Conservation (phyloP, 2,888 invertebrate species). For the Microctonus hyperodae region DNA sequence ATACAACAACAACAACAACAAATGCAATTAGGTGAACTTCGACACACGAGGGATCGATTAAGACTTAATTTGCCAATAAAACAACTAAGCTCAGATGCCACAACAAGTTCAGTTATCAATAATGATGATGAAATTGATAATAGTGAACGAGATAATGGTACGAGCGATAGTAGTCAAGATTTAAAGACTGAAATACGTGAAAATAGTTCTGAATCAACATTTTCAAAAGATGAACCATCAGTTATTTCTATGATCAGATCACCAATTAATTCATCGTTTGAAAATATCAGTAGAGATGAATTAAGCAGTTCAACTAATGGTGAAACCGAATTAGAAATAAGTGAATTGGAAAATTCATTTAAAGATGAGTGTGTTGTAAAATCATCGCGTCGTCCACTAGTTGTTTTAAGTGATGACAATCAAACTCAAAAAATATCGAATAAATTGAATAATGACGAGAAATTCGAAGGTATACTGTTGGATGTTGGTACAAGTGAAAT, state of each 20-base stretch:
- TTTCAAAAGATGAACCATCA: conserved; percentile 19
- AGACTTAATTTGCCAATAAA: conserved; percentile 71
- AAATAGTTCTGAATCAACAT: conserved; percentile 20
- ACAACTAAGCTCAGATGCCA: conserved; percentile 30
- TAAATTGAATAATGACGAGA: neutral
- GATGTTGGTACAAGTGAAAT: neutral
- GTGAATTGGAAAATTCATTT: conserved; percentile 20
- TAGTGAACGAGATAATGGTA: conserved; percentile 26
- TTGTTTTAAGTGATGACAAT: neutral
- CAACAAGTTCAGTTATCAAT: conserved; percentile 37
- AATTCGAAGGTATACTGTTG: neutral
- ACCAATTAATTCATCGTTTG: conserved; percentile 14
- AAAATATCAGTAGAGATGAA: conserved; percentile 3
- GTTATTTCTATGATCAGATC: conserved; percentile 25
- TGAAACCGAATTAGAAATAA: conserved; percentile 25
- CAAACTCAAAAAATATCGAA: neutral
- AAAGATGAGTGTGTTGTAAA: conserved; percentile 16
- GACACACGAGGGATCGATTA: conserved; percentile 76
- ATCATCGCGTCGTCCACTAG: conserved; percentile 27
- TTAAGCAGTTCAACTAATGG: conserved; percentile 6
- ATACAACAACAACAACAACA: conserved; percentile 28
- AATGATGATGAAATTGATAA: conserved; percentile 33
- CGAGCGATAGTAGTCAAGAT: conserved; percentile 17
- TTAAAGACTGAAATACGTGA: conserved; percentile 18
- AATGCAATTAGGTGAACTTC: conserved; percentile 70